Conservation (phyloP, 2,113 vertebrate species). For the Capreolus pygargus region DNA sequence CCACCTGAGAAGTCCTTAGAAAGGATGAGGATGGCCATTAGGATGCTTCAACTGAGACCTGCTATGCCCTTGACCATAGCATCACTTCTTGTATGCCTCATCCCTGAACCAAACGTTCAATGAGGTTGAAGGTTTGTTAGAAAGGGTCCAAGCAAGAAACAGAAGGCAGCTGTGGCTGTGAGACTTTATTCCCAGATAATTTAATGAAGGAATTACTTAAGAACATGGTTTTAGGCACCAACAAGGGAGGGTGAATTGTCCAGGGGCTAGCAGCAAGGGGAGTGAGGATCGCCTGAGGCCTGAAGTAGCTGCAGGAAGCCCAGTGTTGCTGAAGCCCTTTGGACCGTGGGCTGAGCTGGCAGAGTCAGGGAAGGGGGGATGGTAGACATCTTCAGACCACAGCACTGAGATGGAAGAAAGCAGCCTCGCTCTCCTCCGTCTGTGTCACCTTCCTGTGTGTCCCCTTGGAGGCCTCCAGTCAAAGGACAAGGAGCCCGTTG, state of each 20-base stretch:
- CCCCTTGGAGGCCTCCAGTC: neutral
- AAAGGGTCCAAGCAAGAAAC: neutral
- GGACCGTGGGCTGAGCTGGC: neutral
- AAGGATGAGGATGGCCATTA: neutral
- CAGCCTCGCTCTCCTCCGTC: neutral
- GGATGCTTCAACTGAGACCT: neutral
- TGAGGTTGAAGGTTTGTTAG: neutral
- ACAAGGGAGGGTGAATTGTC: neutral
- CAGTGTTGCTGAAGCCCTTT: neutral
- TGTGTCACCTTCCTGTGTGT: neutral
- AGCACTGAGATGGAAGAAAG: neutral
- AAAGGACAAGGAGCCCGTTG: neutral
- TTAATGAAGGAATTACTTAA: neutral
- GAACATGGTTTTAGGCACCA: neutral
- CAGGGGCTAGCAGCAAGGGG: neutral
- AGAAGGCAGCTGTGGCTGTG: neutral
- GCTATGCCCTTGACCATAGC: neutral
- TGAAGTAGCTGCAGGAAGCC: too few relatives aligned
- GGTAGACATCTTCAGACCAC: neutral
- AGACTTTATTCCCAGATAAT: neutral
- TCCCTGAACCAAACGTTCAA: too few relatives aligned
- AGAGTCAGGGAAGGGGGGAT: neutral
- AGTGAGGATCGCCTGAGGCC: neutral
- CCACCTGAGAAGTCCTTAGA: neutral
- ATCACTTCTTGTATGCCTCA: neutral